These are phyloP conservation scores for Chionis minor DNA, from an alignment of 2,113 vertebrate species.

Conservation along the genomic window DNA sequence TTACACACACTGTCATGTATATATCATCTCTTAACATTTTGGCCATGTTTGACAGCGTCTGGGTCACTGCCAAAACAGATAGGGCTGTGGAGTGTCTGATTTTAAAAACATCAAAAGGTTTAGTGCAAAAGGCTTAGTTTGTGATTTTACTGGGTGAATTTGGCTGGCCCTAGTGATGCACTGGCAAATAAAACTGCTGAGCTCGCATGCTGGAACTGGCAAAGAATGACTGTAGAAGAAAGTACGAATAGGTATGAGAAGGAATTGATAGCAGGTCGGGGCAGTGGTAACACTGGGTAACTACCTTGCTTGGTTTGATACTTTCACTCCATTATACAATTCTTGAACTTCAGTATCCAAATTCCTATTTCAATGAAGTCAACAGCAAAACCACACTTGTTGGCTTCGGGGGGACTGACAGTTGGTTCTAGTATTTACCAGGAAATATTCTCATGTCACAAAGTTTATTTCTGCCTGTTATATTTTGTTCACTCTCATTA, in stretches of 20 bases:
- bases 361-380: not conserved
- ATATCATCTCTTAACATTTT: not conserved
- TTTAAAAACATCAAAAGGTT: not conserved
- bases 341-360: not conserved
- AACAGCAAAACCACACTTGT: not conserved
- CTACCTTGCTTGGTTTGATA: not conserved
- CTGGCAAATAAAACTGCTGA: not conserved
- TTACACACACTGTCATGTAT: not conserved
- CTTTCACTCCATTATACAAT: not conserved
- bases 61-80: not conserved
- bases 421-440: not conserved
- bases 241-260: not conserved
- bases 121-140: not conserved
- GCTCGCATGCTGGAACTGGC: not conserved
- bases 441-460: conserved; percentile 50
- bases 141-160: not conserved
- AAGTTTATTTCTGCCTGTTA: conserved; percentile 3
- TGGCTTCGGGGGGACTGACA: not conserved
- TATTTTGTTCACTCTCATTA: not conserved
- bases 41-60: not conserved
- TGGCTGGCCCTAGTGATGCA: not conserved
- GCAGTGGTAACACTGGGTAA: not conserved
- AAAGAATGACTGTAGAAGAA: not conserved
- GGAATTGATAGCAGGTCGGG: not conserved
- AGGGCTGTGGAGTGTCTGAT: not conserved